phyloP scores from a whole-genome alignment of 1,140 invertebrate species.

The Bombus cullumanus region DNA sequence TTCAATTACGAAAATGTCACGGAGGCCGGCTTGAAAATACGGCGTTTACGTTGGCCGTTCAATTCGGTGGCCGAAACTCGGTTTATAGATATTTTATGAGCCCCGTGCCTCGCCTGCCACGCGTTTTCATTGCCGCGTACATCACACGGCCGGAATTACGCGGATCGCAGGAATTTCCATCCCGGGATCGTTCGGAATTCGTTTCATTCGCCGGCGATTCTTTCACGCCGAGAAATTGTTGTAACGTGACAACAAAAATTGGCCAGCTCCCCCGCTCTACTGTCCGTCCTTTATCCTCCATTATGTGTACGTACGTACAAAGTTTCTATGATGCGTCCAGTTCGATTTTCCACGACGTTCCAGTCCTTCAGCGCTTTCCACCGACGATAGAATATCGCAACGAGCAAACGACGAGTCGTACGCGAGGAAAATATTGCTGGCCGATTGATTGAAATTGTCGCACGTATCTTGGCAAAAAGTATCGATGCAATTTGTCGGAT shows the following conservation, averaged over 20 bases:
- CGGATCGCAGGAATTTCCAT: constrained; percentile 32
- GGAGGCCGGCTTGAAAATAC: constrained; percentile 16
- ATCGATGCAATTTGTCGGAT: too few species aligned
- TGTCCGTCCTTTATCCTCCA: too few species aligned
- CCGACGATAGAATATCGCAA: too few species aligned
- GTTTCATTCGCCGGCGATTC: constrained; percentile 2
- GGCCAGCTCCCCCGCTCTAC: background rate
- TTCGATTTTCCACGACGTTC: background rate
- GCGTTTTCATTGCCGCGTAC: constrained; percentile 34
- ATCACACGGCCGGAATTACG: constrained; percentile 36
- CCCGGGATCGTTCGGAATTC: constrained; percentile 16
- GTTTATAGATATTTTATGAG: constrained; percentile 54
- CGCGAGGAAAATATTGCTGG: background rate
- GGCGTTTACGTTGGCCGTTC: constrained; percentile 38
- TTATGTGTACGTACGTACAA: too few species aligned
- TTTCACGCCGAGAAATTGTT: background rate
- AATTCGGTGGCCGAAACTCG: constrained; percentile 42
- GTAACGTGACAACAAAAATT: constrained; percentile 9
- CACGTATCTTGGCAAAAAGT: background rate
- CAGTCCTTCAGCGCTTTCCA: background rate
- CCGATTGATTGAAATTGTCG: background rate
- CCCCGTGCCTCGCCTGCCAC: background rate
- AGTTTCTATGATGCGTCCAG: too few species aligned
- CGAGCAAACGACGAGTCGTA: background rate
- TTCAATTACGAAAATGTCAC: constrained; percentile 39